These are phyloP conservation scores for Dendrocincla tyrannina DNA, from an alignment of 2,797 vertebrate species.

Conservation along the genomic window DNA sequence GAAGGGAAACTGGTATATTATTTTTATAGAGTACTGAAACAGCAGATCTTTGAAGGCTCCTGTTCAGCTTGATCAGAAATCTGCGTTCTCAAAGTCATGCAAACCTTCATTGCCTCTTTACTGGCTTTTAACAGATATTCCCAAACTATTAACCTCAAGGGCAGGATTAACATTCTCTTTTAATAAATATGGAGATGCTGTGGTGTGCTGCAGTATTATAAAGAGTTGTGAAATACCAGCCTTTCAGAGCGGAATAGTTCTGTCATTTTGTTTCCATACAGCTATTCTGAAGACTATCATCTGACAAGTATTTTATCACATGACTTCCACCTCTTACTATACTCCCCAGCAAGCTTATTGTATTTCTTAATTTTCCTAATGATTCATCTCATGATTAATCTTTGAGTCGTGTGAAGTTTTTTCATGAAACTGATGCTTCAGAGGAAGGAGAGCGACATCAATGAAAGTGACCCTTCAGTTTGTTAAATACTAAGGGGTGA, in stretches of 20 bases:
- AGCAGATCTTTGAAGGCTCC: neutral
- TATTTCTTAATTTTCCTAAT: slow-evolving; percentile 30
- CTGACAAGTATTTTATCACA: slow-evolving; percentile 38
- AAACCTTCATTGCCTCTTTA: neutral
- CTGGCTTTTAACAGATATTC: neutral
- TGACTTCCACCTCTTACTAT: neutral
- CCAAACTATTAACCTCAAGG: neutral
- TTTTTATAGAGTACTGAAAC: neutral
- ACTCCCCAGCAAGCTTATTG: neutral
- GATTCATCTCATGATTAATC: neutral
- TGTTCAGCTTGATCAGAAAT: neutral
- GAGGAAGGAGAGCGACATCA: neutral
- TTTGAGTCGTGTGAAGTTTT: neutral
- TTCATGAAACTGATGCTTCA: neutral
- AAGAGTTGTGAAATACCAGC: neutral
- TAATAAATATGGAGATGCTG: neutral
- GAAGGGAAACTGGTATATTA: neutral
- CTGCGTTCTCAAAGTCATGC: neutral
- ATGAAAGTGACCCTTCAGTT: neutral
- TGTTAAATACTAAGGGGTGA: neutral
- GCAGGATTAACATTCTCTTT: neutral
- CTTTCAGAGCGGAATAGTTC: slow-evolving; percentile 16
- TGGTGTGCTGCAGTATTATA: neutral
- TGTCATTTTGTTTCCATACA: slow-evolving; percentile 40
- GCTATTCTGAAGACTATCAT: neutral